Percentiles rank a stretch among this genome's conserved stretches.
Evolutionary conservation across 2,113 vertebrate species (phyloP).

Genomic region (Embiotoca jacksoni): DNA sequence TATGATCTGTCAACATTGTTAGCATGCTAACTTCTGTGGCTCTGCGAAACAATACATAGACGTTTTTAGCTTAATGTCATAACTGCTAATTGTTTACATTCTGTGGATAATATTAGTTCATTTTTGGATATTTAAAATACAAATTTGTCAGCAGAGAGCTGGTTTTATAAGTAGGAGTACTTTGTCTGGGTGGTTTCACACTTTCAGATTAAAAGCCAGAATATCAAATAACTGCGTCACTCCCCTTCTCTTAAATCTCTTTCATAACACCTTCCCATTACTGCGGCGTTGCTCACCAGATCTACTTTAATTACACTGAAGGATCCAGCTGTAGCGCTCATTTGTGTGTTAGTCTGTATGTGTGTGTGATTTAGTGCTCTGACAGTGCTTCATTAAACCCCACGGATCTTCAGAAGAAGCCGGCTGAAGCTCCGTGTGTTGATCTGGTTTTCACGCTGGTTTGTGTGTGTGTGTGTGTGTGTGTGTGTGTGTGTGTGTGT

Average conservation of each 20-base stretch:
- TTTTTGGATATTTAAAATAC: too few relatives aligned
- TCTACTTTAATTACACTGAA: constrained; percentile 50
- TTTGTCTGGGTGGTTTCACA: constrained; percentile 23
- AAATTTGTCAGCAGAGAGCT: neutral
- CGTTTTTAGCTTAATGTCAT: too few relatives aligned
- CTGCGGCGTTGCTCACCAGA: constrained; percentile 19
- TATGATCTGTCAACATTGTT: constrained; percentile 3
- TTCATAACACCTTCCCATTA: constrained; percentile 39
- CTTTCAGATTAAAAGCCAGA: constrained; percentile 34
- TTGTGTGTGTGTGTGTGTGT: constrained; percentile 26
- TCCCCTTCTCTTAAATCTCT: constrained; percentile 34
- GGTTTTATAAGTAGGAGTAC: constrained; percentile 29
- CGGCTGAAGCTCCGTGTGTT: constrained; percentile 8
- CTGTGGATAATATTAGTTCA: too few relatives aligned
- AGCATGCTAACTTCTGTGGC: too few relatives aligned
- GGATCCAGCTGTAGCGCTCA: constrained; percentile 27
- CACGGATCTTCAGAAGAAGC: constrained; percentile 40
- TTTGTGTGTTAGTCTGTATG: constrained; percentile 1
- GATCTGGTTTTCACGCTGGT: constrained; percentile 28
- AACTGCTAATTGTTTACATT: too few relatives aligned
- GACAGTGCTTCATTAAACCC: constrained; percentile 52
- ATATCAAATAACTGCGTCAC: constrained; percentile 35
- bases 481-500: constrained; percentile 15
- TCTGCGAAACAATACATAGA: too few relatives aligned
- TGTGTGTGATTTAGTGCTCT: constrained; percentile 28